Evolutionary conservation across 2,797 vertebrate species (phyloP), one percentile per base, ranked within the genome.

Genomic region (Craterocephalus amniculus): DNA sequence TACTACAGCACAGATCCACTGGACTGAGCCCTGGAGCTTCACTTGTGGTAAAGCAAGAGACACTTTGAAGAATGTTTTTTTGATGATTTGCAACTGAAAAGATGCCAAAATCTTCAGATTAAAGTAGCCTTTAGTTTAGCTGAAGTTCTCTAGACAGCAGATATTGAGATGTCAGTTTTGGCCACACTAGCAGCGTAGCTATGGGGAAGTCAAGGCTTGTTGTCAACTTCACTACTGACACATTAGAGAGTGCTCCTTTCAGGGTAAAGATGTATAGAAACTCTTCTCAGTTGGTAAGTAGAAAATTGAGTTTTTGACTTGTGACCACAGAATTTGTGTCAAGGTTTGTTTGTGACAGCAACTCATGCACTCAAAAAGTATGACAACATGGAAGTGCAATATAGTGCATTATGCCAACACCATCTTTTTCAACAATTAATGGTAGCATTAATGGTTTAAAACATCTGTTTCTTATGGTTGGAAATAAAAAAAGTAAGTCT

Each of bases 61-160:
- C 2, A 22, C 6, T 54, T 24, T 26, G 20, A 63, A 51, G 13
- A 22, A 57, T 18, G 16, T 24, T 55, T 24, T 55, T 60, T 63
- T 57, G 36, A 57, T 64, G 0, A 31, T 63, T 43, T 69, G 31
- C 11, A 27, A 4, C 18, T 35, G 12, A 52, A 73, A 78, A 32
- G 7, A 32, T 48, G 5, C 26, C 8, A 32, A 26, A 3, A 1
- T 57, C 40, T 22, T 32, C 14, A 10, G n/a, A 26, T 66, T 36
- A 12, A 22, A 75, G 27, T 13, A 34, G 35, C 40, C 2, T 4
- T 43, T 1, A 22, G 32, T 40, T 20, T 40, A 12, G 4, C 1
- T 54, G 18, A 11, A 10, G 2, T 26, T 31, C 34, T 22, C 22
- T 14, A 22, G 22, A 36, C 29, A 18, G n/a, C 22, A 45, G 13